These are phyloP conservation scores for Drosophila simulans DNA, from an alignment of 1,140 invertebrate species.

Conservation along the genomic window DNA sequence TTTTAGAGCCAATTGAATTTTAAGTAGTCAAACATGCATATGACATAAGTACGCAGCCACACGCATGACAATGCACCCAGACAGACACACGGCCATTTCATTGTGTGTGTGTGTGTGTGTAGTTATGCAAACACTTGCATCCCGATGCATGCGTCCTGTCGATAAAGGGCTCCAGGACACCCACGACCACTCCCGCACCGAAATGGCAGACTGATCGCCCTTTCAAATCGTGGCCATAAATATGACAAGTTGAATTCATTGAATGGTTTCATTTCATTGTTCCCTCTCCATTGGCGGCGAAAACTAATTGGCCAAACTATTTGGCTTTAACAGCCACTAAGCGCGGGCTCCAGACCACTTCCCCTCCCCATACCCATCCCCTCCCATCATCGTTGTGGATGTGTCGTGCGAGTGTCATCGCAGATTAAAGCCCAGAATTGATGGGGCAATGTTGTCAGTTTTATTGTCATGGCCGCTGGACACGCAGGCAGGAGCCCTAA, in stretches of 20 bases:
- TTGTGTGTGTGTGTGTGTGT: too few relatives aligned
- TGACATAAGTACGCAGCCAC: slow-evolving; percentile 41
- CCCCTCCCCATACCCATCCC: neutral
- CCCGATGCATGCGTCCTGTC: slow-evolving; percentile 28
- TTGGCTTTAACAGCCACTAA: slow-evolving; percentile 46
- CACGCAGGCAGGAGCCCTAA: slow-evolving; percentile 14
- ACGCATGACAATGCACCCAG: slow-evolving; percentile 7
- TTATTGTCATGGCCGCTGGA: slow-evolving; percentile 34
- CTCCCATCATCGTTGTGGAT: neutral
- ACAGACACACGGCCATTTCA: neutral
- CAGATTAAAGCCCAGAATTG: slow-evolving; percentile 42
- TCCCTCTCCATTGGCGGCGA: neutral
- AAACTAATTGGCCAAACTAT: slow-evolving; percentile 52
- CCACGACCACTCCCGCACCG: neutral
- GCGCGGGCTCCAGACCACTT: neutral
- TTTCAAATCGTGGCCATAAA: slow-evolving; percentile 45
- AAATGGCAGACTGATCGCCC: neutral
- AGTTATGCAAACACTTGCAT: slow-evolving; percentile 9
- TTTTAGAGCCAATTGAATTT: slow-evolving; percentile 65
- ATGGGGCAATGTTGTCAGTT: slow-evolving; percentile 31
- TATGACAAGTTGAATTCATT: slow-evolving; percentile 58
- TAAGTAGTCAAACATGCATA: slow-evolving; percentile 65
- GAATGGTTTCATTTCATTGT: slow-evolving; percentile 43
- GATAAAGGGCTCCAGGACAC: slow-evolving; percentile 33
- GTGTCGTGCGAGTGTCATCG: slow-evolving; percentile 48